phyloP scores from a whole-genome alignment of 2,888 invertebrate genomes.

The Seira ritae region DNA sequence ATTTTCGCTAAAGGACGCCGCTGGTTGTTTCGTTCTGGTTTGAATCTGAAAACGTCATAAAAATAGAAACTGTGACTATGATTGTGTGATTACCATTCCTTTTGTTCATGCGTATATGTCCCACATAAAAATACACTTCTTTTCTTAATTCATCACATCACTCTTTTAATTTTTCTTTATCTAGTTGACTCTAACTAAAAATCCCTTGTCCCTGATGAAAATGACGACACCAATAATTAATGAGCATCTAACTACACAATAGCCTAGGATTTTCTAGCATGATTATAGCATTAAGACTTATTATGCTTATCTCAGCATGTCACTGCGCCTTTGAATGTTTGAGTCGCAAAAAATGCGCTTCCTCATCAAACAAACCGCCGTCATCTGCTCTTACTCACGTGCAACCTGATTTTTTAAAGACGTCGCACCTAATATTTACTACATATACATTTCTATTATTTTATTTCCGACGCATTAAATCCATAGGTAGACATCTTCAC shows the following conservation, averaged over 20 bases:
- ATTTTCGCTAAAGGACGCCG: slow-evolving; percentile 70
- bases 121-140: neutral
- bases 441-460: too few relatives aligned
- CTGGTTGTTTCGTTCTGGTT: slow-evolving; percentile 70
- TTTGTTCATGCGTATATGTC: neutral
- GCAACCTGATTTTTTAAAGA: slow-evolving; percentile 48
- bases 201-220: slow-evolving; percentile 8
- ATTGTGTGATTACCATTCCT: neutral
- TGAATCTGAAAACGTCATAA: slow-evolving; percentile 63
- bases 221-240: slow-evolving; percentile 44
- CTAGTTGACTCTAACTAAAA: neutral
- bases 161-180: neutral
- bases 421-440: neutral
- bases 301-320: slow-evolving; percentile 29
- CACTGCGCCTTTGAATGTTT: neutral
- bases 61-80: neutral
- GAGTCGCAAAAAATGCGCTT: slow-evolving; percentile 17
- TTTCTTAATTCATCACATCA: neutral
- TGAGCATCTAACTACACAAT: slow-evolving; percentile 43
- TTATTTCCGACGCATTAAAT: too few relatives aligned
- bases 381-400: slow-evolving; percentile 48
- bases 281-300: slow-evolving; percentile 11
- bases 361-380: slow-evolving; percentile 15
- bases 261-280: neutral
- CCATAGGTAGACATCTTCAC: too few relatives aligned